Evolutionary conservation across 2,113 vertebrate genomes (phyloP).

Genomic region (Aphelocoma coerulescens): DNA sequence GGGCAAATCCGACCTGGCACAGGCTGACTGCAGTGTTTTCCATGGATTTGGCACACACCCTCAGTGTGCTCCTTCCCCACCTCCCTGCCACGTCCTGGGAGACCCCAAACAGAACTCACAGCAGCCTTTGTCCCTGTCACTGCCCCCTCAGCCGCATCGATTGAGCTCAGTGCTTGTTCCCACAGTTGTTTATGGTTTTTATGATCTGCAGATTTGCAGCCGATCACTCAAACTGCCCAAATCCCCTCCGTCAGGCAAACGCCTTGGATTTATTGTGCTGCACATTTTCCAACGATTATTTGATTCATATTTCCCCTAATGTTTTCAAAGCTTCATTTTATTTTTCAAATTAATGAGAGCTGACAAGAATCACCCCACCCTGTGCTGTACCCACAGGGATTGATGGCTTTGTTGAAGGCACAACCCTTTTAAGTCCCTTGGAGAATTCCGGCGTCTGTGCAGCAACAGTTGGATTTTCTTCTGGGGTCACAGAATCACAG

Average conservation of each 20-base stretch:
- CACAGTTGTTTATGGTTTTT: not conserved
- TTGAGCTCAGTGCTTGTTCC: not conserved
- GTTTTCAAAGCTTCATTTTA: not conserved
- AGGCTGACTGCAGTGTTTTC: not conserved
- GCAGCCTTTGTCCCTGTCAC: not conserved
- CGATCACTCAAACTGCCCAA: not conserved
- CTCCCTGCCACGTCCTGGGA: not conserved
- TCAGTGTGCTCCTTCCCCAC: too few relatives aligned
- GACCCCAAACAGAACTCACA: rapidly evolving
- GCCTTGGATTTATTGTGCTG: not conserved
- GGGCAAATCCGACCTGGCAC: not conserved
- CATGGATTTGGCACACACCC: not conserved
- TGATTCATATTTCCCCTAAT: not conserved
- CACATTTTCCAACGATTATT: not conserved
- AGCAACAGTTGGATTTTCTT: not conserved
- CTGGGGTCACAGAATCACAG: not conserved
- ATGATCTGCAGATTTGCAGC: not conserved
- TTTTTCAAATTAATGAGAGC: not conserved
- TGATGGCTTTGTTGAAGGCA: not conserved
- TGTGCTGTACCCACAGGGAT: not conserved
- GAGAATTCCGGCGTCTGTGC: not conserved
- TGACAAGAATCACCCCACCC: not conserved
- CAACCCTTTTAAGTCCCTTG: not conserved
- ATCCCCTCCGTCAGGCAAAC: not conserved
- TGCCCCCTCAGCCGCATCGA: not conserved